Evolutionary conservation across 2,113 vertebrate species (phyloP), one percentile per base, ranked within the genome.

Genomic region (Meleagris gallopavo): DNA sequence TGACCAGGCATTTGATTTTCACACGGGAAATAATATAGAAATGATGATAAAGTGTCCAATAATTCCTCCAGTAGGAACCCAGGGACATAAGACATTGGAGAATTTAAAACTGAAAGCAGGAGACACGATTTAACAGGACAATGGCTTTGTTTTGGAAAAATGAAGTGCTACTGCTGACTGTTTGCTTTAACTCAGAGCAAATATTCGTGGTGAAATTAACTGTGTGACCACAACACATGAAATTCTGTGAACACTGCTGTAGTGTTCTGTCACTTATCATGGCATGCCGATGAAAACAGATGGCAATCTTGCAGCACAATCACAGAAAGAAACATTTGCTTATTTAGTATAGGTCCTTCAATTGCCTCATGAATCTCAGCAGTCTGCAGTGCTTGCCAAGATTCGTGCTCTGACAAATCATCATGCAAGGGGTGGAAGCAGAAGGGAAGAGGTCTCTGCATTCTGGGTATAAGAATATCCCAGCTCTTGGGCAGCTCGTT

Each of bases 11-110:
- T 88, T 92, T 93, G 83, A 92, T 96, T 90, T 96, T 94, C 96
- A 91, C 88, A 72, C 70, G 92, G 81, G 92, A 96, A 94, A 95
- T 88, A 91, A 95, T 74, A 82, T 24, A 96, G 60, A 92, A 95
- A 96, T 80, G 62, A 95, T 88, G 93, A 93, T 91, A 89, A 91
- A 89, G 69, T 62, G 81, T 72, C 38, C 83, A 93, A 69, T 95
- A 93, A 91, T 86, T 92, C 62, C 34, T 77, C 64, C 36, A 3
- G 25, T 40, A 84, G 36, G 78, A 93, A 92, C 76, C 32, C 83
- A 69, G 55, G 82, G 46, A 89, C 46, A 76, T 13, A 69, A 94
- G n/a, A 89, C 79, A 80, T 7, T 58, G 70, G 95, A 89, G 65
- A 86, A 88, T 72, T 76, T 93, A 67, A 96, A 96, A 88, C 15